Evolutionary conservation across 1,140 invertebrate genomes (phyloP).

Genomic region (Magallana angulata): DNA sequence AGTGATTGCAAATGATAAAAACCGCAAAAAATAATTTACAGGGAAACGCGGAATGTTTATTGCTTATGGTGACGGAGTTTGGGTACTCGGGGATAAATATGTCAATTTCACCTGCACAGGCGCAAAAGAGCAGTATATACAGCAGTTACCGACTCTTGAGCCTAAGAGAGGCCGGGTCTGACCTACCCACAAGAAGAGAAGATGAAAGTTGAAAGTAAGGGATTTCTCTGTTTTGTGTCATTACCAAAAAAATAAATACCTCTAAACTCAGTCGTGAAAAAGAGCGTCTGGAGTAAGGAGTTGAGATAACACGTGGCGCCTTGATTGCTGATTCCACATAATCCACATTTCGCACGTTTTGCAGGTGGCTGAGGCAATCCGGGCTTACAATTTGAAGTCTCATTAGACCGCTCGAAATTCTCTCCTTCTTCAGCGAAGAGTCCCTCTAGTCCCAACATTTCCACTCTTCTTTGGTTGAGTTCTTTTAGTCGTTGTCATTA

Average conservation of each 20-base stretch:
- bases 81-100: too few relatives aligned
- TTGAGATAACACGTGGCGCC: constrained; percentile 80
- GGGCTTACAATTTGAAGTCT: constrained; percentile 2
- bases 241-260: constrained; percentile 61
- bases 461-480: neutral
- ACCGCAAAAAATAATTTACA: too few relatives aligned
- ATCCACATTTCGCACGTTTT: constrained; percentile 65
- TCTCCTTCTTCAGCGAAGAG: constrained; percentile 62
- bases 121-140: too few relatives aligned
- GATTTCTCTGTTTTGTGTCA: too few relatives aligned
- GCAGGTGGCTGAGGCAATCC: constrained; percentile 59
- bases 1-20: too few relatives aligned
- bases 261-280: constrained; percentile 79
- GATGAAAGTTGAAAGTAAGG: too few relatives aligned
- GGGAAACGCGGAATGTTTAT: too few relatives aligned
- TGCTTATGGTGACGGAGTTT: too few relatives aligned
- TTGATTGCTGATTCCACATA: constrained; percentile 78
- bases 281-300: constrained; percentile 76
- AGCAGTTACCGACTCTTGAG: too few relatives aligned
- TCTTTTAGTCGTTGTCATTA: neutral
- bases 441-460: constrained; percentile 36
- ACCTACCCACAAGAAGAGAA: too few relatives aligned
- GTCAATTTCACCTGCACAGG: too few relatives aligned
- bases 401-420: neutral
- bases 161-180: too few relatives aligned